Base-by-base conservation (phyloP, 2,797 vertebrate genomes). In the Tenualosa ilisha region DNA sequence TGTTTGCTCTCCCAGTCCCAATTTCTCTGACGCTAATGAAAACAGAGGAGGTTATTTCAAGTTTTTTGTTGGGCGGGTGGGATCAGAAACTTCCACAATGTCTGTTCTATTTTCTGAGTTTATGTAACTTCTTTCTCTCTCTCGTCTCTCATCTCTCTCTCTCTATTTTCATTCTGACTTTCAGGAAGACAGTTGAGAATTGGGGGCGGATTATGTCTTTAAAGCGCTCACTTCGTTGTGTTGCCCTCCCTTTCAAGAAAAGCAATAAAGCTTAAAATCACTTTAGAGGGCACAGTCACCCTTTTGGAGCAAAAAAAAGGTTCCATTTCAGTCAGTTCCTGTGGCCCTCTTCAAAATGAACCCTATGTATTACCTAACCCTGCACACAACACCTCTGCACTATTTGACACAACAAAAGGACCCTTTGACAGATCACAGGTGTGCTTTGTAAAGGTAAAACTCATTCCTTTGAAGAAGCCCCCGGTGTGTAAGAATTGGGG, bases 211-310 rank as follows among this genome's bases (percentile, higher is more conserved):
- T 81, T 82, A 85, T 75, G 81, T 82, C 61, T 72, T 65, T 84
- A 87, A 89, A 89, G 85, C 84, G 75, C 85, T 63, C 51, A 26
- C 83, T 84, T 81, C 59, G 56, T 75, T 86, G 17, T 79, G 24
- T 72, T 6, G 26, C 31, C 63, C 82, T 53, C 84, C 85, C 81
- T 88, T 8, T 81, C 84, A 89, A 68, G 81, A 86, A 54, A 86
- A 43, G 75, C 86, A 87, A 63, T 86, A 87, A 86, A 85, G 86
- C 86, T 85, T 87, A 88, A 86, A 86, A 86, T 85, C 51, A 84
- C 85, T 84, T 75, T 54, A 82, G 75, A 86, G 43, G 56, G 53
- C 81, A 81, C 54, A 22, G 61, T 50, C 63, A 84, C 83, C 84
- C 46, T 13, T 24, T 51, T 43, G 65, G 72, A 22, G 37, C 50